phyloP scores from a whole-genome alignment of 2,797 vertebrate genomes.

The Sebastes diploproa region DNA sequence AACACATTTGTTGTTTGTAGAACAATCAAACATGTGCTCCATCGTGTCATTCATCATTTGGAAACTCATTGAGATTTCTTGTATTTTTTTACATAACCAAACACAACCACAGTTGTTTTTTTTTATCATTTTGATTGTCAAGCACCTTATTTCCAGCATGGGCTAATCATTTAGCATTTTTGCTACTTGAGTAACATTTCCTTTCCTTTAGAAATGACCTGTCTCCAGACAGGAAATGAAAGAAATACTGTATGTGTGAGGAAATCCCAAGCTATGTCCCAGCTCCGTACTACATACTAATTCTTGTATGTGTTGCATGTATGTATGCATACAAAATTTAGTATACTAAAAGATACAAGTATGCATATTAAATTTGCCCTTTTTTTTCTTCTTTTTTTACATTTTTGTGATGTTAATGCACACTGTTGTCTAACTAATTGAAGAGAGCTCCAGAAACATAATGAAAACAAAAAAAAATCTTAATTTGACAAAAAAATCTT shows the following conservation, averaged over 20 bases:
- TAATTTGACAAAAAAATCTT: neutral
- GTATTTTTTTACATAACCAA: neutral
- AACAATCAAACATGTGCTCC: neutral
- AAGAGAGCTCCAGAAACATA: neutral
- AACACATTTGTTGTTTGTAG: neutral
- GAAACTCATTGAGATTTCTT: neutral
- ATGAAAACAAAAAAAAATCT: neutral
- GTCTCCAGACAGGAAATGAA: neutral
- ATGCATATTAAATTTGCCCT: neutral
- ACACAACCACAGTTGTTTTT: too few species aligned
- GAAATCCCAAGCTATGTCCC: neutral
- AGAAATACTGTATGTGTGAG: too few species aligned
- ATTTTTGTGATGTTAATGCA: neutral
- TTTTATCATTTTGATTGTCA: neutral
- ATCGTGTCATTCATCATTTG: neutral
- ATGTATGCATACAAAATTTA: neutral
- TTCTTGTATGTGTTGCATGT: neutral
- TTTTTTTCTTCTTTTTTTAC: too few species aligned
- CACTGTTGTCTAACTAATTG: neutral
- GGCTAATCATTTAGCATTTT: neutral
- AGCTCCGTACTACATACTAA: neutral
- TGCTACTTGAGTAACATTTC: neutral
- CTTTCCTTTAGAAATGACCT: neutral
- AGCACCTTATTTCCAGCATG: neutral
- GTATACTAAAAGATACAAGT: neutral